These are phyloP conservation scores for Meloidogyne hapla DNA, from an alignment of 1,140 invertebrate species.

Conservation along the genomic window DNA sequence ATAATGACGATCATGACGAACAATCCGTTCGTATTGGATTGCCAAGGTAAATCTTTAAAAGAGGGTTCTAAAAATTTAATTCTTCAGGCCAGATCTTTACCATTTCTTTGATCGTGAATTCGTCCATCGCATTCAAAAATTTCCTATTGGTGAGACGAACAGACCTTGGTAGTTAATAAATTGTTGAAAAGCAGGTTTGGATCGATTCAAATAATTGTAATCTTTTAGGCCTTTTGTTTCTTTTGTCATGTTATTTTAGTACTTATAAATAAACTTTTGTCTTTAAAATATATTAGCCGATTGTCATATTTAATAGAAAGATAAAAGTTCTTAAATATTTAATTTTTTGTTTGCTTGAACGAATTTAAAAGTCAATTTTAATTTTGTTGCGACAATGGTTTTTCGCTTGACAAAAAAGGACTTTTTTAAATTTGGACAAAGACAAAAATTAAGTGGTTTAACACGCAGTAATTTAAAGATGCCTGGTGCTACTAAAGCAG, in stretches of 20 bases:
- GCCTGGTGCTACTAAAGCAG: not conserved
- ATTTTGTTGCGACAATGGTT: not conserved
- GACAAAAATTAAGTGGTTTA: not conserved
- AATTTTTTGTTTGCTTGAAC: not conserved
- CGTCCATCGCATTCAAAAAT: slow-evolving; percentile 2
- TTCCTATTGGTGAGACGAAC: not conserved
- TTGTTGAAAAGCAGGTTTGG: not conserved
- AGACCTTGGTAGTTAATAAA: not conserved
- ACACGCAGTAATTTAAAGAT: not conserved
- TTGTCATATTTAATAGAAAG: no score
- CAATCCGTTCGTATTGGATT: not conserved
- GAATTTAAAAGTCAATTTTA: no score
- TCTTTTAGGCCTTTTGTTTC: no score
- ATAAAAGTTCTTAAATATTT: no score
- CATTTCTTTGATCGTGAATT: slow-evolving; percentile 3
- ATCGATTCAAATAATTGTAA: not conserved
- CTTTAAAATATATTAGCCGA: no score
- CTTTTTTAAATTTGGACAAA: not conserved
- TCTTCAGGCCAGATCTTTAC: not conserved
- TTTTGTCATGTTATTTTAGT: no score
- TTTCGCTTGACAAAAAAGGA: not conserved
- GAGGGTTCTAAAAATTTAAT: not conserved
- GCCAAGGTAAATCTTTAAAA: not conserved
- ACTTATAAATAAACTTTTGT: no score
- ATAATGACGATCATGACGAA: not conserved